Evolutionary conservation across 2,888 invertebrate genomes (phyloP), one percentile per base, ranked within the genome.

Genomic region (Dasysyrphus tricinctus): DNA sequence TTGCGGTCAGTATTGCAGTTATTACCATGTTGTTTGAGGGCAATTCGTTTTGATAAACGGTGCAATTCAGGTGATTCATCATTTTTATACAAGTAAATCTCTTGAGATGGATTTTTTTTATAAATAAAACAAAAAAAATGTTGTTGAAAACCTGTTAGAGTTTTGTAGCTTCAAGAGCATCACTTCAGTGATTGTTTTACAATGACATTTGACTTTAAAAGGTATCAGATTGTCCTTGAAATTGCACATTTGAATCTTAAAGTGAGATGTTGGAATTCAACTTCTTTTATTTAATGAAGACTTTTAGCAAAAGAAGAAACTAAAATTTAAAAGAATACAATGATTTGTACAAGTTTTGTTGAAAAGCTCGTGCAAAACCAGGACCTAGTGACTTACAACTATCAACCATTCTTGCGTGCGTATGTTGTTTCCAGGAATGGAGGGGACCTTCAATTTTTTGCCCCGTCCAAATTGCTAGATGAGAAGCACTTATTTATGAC

Each of bases 41-140:
- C 76, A 59, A 78, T 86, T 81, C 70, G 63, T 77, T 89, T 88
- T 90, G 90, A 90, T 88, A 90, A 90, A 90, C 89, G 90, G 89
- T 90, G 90, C 90, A 90, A 88, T 89, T 88, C 90, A 80, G 85
- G 79, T 84, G 87, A 86, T 86, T 70, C 86, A 86, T 86, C 86
- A 86, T 82, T 86, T 86, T 82, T 61, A n/a, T n/a, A 72, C 82
- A 75, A 79, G 69, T 37, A 81, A 77, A 78, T 77, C 74, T 78
- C 77, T 74, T 81, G 81, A 85, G 85, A 76, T 39, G 44, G 69
- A 47, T 56, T 63, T 49, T 69, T 37, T 2, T 12, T 0, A 37
- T 24, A 37, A 51, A 24, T 0, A 5, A 42, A 39, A 39, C 5
- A n/a, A 34, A 16, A 61, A 47, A 32, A 74, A 32, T 75, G 69